Evolutionary conservation across 2,888 invertebrate genomes (phyloP).

Genomic region (Allolobophora icterica): DNA sequence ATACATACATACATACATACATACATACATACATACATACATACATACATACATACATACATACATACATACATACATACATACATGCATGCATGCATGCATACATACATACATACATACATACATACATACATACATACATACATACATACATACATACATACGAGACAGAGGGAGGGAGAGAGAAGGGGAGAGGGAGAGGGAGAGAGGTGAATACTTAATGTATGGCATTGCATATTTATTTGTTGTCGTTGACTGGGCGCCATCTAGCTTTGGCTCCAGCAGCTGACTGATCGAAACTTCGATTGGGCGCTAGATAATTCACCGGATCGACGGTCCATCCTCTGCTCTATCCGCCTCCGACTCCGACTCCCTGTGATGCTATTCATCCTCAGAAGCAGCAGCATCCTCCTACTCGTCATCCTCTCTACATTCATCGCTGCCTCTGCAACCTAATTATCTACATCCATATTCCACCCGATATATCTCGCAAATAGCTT

Average conservation of each 20-base stretch:
- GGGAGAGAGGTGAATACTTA: background rate
- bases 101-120: background rate
- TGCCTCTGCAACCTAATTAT: background rate
- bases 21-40: background rate
- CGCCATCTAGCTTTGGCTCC: background rate
- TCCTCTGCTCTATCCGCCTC: background rate
- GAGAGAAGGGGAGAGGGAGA: no score
- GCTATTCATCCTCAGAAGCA: background rate
- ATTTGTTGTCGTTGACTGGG: background rate
- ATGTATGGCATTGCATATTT: background rate
- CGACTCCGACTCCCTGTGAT: background rate
- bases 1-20: conserved; percentile 12
- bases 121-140: background rate
- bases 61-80: no score
- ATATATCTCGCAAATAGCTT: background rate
- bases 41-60: background rate
- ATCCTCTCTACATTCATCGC: background rate
- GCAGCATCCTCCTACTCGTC: background rate
- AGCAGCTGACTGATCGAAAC: conserved; percentile 1
- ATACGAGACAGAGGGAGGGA: no score
- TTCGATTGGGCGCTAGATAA: conserved; percentile 2
- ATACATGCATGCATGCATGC: no score
- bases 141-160: no score
- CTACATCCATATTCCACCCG: background rate
- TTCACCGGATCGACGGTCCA: background rate